A percentile compares a stretch with the other conserved stretches of the same genome.
These are phyloP conservation scores for Amblyjoppa proteus DNA, from an alignment of 2,888 invertebrate genomes.

Conservation along the genomic window DNA sequence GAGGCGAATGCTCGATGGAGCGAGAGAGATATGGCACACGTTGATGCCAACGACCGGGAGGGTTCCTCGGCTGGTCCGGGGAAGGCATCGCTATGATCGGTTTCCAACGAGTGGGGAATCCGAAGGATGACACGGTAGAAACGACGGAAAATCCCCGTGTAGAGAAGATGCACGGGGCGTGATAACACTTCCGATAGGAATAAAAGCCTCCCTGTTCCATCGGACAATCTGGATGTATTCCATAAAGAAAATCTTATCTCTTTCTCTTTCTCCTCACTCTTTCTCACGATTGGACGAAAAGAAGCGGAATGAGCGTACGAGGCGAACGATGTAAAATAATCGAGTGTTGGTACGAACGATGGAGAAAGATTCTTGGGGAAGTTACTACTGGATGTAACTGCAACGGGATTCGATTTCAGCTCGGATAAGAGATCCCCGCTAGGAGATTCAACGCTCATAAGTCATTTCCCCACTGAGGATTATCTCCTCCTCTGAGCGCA, in stretches of 20 bases:
- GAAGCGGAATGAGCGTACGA: conserved; percentile 25
- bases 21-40: conserved; percentile 45
- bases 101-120: conserved; percentile 54
- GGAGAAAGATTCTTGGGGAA: conserved; percentile 33
- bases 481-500: conserved; percentile 55
- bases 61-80: conserved; percentile 45
- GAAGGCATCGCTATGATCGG: conserved; percentile 51
- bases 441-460: conserved; percentile 65
- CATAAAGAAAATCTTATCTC: conserved; percentile 67
- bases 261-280: neutral
- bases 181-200: conserved; percentile 65
- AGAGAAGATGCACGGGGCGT: conserved; percentile 51
- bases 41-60: conserved; percentile 49
- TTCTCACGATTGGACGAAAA: conserved; percentile 35
- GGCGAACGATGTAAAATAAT: conserved; percentile 7
- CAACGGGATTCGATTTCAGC: conserved; percentile 66
- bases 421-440: conserved; percentile 65
- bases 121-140: conserved; percentile 32
- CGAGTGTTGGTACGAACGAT: conserved; percentile 11
- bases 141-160: conserved; percentile 35
- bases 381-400: conserved; percentile 47
- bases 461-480: conserved; percentile 66
- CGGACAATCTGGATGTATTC: conserved; percentile 65
- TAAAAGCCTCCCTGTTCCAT: conserved; percentile 67
- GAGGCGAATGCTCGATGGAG: conserved; percentile 32